A percentile compares a stretch with the other conserved stretches of the same genome.
Conservation (phyloP, 2,113 vertebrate genomes). For the Regulus satrapa region DNA sequence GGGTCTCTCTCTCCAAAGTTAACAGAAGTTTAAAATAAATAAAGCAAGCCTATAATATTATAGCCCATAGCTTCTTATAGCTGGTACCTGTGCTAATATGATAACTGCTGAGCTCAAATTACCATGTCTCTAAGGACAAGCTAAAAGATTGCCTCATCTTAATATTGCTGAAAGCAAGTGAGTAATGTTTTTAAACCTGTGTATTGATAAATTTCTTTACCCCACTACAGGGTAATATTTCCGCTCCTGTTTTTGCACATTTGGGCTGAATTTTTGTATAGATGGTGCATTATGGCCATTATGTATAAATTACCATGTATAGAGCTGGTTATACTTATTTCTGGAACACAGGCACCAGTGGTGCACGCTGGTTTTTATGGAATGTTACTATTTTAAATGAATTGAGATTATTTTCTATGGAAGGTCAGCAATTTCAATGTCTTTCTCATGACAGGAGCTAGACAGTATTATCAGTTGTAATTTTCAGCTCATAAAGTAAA, state of each 20-base stretch:
- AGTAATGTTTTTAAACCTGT: slow-evolving; percentile 38
- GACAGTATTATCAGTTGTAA: slow-evolving; percentile 2
- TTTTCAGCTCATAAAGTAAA: slow-evolving; percentile 1
- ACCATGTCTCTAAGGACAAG: neutral
- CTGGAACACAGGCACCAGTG: neutral
- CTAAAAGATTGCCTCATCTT: slow-evolving; percentile 42
- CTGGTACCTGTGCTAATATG: neutral
- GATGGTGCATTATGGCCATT: neutral
- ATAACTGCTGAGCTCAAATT: slow-evolving; percentile 16
- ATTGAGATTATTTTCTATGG: slow-evolving; percentile 16
- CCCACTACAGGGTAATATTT: neutral
- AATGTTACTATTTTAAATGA: neutral
- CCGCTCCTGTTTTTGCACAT: neutral
- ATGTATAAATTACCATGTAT: slow-evolving; percentile 14
- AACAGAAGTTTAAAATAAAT: neutral
- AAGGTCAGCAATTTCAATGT: slow-evolving; percentile 6
- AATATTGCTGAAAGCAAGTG: slow-evolving; percentile 29
- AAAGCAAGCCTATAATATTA: neutral
- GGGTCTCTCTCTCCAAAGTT: neutral
- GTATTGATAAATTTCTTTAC: slow-evolving; percentile 11
- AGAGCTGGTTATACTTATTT: slow-evolving; percentile 45
- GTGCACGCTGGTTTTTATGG: neutral
- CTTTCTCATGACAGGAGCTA: slow-evolving; percentile 21
- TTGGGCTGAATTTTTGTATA: neutral
- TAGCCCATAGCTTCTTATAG: neutral